Conservation (phyloP, 64 coral and sea anemone species). For the Dendronephthya gigantea region DNA sequence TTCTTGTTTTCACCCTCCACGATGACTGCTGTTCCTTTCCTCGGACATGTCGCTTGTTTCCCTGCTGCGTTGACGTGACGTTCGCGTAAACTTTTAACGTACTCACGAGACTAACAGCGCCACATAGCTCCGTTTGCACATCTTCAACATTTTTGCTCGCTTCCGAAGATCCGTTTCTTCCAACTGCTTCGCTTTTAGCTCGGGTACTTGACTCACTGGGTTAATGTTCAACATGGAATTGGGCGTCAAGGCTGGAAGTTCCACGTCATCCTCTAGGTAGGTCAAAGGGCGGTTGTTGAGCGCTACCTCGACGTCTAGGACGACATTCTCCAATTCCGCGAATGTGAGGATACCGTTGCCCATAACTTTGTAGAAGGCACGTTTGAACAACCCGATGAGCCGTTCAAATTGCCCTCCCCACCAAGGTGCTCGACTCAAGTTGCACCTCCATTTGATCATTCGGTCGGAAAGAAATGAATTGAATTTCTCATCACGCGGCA, state of each 20-base stretch:
- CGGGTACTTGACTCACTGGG: background rate
- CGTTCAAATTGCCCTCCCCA: background rate
- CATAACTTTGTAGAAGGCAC: background rate
- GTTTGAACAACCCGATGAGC: background rate
- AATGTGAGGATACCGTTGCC: constrained; percentile 4
- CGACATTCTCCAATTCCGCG: background rate
- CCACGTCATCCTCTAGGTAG: too few species aligned
- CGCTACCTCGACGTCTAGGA: constrained; percentile 34
- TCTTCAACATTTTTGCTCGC: constrained; percentile 4
- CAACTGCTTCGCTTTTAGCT: background rate
- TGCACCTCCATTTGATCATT: background rate
- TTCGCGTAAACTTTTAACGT: background rate
- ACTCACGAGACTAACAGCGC: constrained; percentile 23
- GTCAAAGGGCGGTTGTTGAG: constrained; percentile 36
- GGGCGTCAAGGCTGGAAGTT: constrained; percentile 25
- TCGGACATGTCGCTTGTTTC: background rate
- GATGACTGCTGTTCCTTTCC: too few species aligned
- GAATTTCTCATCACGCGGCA: background rate
- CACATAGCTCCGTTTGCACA: constrained; percentile 20
- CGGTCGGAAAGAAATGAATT: background rate
- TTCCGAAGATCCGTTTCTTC: background rate
- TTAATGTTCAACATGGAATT: constrained; percentile 22
- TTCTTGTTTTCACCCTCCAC: too few species aligned
- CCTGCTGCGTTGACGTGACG: background rate
- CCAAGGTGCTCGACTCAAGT: background rate